Conservation (phyloP, 2,888 invertebrate genomes). For the Hemicrepidius hirtus region DNA sequence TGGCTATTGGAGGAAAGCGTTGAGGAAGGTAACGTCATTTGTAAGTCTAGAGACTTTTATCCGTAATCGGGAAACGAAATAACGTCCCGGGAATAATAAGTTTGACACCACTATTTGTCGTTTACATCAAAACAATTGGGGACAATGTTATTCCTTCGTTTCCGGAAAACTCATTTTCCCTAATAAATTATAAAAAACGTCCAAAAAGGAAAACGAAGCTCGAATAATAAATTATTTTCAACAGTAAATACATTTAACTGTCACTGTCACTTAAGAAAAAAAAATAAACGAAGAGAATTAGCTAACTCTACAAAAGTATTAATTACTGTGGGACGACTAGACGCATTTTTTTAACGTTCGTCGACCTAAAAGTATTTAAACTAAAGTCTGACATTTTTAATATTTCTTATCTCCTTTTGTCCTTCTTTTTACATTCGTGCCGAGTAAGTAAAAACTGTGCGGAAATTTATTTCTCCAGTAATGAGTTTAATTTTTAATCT, state of each 20-base stretch:
- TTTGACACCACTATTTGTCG: not conserved
- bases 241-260: slow-evolving; percentile 4
- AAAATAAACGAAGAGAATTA: slow-evolving; percentile 4
- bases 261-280: slow-evolving; percentile 1
- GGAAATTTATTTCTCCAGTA: slow-evolving; percentile 26
- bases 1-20: not conserved
- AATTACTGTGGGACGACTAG: not conserved
- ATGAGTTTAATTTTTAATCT: slow-evolving; percentile 34
- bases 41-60: slow-evolving; percentile 13
- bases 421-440: slow-evolving; percentile 6
- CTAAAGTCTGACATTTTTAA: slow-evolving; percentile 25
- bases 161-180: not conserved
- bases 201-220: not conserved
- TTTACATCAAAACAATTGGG: slow-evolving; percentile 16
- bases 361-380: slow-evolving; percentile 2
- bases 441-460: not conserved
- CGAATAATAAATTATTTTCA: slow-evolving; percentile 8
- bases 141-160: too few relatives aligned
- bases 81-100: not conserved
- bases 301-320: slow-evolving; percentile 10
- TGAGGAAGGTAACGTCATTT: slow-evolving; percentile 21
- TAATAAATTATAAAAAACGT: not conserved
- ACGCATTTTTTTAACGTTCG: slow-evolving; percentile 7
- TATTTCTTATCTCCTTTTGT: slow-evolving; percentile 5
- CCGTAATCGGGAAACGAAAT: not conserved